Percentiles rank a stretch among this genome's conserved stretches.
These are phyloP conservation scores for Harpegnathos saltator DNA, from an alignment of 1,140 invertebrate genomes.

Conservation along the genomic window DNA sequence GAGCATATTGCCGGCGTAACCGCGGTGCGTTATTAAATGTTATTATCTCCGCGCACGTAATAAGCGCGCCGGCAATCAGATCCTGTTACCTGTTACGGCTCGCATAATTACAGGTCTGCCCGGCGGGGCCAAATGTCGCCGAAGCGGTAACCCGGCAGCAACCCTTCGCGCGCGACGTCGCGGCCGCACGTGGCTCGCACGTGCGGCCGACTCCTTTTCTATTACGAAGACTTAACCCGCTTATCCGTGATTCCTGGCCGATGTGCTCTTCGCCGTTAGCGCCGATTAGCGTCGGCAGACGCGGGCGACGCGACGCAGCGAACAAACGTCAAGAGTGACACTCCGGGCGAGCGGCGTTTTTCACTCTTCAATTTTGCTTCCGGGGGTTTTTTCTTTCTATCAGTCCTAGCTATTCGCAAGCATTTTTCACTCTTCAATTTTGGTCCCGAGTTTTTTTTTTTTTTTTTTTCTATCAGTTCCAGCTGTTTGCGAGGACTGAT, in stretches of 20 bases:
- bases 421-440: too few relatives aligned
- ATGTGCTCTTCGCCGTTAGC: constrained; percentile 30
- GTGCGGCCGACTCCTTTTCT: constrained; percentile 74
- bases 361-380: too few relatives aligned
- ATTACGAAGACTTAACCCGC: not conserved
- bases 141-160: constrained; percentile 70
- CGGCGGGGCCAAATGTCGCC: constrained; percentile 71
- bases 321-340: too few relatives aligned
- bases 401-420: too few relatives aligned
- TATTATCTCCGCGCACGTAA: constrained; percentile 60
- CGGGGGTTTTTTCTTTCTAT: too few relatives aligned
- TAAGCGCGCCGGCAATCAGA: constrained; percentile 65
- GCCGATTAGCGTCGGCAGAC: not conserved
- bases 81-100: constrained; percentile 63
- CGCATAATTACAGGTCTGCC: constrained; percentile 72
- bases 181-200: constrained; percentile 75
- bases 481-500: too few relatives aligned
- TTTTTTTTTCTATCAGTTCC: too few relatives aligned
- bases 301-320: too few relatives aligned
- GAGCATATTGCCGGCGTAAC: constrained; percentile 54
- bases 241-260: constrained; percentile 11
- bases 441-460: too few relatives aligned
- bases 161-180: constrained; percentile 67
- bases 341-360: too few relatives aligned
- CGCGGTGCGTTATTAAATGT: constrained; percentile 46